Evolutionary conservation across 2,113 vertebrate species (phyloP).

Genomic region (Willisornis vidua): DNA sequence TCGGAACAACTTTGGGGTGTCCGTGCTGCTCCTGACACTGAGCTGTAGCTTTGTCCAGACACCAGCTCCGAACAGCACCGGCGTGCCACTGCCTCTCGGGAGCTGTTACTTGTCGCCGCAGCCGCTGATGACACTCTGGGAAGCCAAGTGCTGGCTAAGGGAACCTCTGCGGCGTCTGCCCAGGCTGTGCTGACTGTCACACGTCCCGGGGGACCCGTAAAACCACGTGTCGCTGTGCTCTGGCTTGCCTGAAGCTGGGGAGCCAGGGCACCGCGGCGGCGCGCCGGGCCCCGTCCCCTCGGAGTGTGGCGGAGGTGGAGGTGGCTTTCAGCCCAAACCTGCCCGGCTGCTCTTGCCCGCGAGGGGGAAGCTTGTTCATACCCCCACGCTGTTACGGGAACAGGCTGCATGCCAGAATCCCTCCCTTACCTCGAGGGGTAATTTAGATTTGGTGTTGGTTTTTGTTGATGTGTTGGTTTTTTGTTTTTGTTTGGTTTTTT

Average conservation of each 20-base stretch:
- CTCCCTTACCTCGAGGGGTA: not conserved
- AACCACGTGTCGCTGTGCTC: fast-evolving
- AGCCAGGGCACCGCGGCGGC: not conserved
- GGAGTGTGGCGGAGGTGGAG: not conserved
- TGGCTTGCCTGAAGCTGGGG: not conserved
- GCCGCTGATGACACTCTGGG: not conserved
- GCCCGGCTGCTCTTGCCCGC: not conserved
- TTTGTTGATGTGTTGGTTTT: too few species aligned
- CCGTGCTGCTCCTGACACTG: fast-evolving
- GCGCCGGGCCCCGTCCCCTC: fast-evolving
- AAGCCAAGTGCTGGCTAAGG: not conserved
- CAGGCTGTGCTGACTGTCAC: not conserved
- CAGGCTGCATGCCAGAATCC: not conserved
- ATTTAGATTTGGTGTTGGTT: not conserved
- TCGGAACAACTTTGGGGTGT: not conserved
- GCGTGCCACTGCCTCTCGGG: not conserved
- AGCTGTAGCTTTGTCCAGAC: not conserved
- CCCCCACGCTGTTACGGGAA: not conserved
- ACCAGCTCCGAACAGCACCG: too few species aligned
- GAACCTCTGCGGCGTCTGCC: not conserved
- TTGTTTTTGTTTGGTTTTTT: not conserved
- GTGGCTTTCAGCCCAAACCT: not conserved
- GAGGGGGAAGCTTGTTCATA: not conserved
- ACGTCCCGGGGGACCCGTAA: not conserved
- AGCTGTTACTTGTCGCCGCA: not conserved